Conservation (phyloP, 1,140 invertebrate genomes). For the Drosophila lacteicornis region DNA sequence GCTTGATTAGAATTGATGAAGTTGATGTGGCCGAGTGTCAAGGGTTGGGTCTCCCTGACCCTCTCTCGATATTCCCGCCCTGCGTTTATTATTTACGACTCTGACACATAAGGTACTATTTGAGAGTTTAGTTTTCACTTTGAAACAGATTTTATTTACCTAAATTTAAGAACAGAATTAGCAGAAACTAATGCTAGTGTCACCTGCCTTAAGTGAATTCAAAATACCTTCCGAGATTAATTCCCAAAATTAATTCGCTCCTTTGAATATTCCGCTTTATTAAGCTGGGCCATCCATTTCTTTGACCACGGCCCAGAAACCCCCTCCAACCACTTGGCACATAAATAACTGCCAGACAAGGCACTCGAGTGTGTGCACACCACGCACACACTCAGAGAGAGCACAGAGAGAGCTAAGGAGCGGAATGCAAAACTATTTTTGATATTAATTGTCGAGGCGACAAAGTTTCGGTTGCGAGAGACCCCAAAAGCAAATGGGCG, state of each 20-base stretch:
- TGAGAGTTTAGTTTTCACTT: not conserved
- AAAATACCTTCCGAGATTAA: constrained; percentile 26
- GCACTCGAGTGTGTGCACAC: constrained; percentile 72
- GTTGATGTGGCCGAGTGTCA: constrained; percentile 56
- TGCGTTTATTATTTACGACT: constrained; percentile 66
- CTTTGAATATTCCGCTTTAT: constrained; percentile 40
- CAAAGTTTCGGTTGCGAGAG: constrained; percentile 35
- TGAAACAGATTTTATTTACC: not conserved
- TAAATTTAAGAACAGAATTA: too few relatives aligned
- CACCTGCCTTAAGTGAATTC: constrained; percentile 5
- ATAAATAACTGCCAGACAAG: constrained; percentile 72
- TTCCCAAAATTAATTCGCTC: constrained; percentile 25
- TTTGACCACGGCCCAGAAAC: constrained; percentile 3
- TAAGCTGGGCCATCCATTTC: constrained; percentile 32
- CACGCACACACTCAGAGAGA: constrained; percentile 28
- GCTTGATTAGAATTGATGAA: constrained; percentile 83
- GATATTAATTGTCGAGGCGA: constrained; percentile 76
- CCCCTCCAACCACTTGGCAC: constrained; percentile 18
- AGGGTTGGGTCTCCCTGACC: constrained; percentile 24
- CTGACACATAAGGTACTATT: constrained; percentile 32
- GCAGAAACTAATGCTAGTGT: not conserved
- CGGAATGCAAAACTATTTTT: constrained; percentile 71
- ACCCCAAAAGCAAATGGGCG: constrained; percentile 51
- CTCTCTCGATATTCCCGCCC: constrained; percentile 10
- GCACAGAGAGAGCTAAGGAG: constrained; percentile 15